Evolutionary conservation across 2,888 invertebrate species (phyloP), one percentile per base, ranked within the genome.

Genomic region (Glyphotaelius pellucidus): DNA sequence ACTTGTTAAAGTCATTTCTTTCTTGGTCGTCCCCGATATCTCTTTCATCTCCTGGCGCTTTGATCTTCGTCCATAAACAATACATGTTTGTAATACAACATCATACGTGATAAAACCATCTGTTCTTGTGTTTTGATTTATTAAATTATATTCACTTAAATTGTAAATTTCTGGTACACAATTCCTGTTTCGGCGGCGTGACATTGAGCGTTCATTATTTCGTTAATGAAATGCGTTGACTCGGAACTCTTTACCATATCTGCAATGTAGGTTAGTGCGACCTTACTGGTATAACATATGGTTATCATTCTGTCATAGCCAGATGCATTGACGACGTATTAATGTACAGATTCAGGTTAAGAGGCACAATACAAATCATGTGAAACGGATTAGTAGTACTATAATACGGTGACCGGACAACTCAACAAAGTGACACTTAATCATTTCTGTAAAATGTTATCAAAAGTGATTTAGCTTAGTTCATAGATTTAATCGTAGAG

Each of bases 201-300:
- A 83, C 83, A 83, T 83, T 83, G 83, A 83, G 25, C 35, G 35
- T n/a, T 35, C 32, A 83, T 38, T 35, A 83, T 83, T 83, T 38
- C n/a, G 83, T 83, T 83, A 35, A 83, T 83, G 83, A 83, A 83
- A 35, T 83, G 7, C 35, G 25, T 83, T 83, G 19, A 32, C 83
- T 83, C 35, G 83, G 35, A 83, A 83, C 25, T 35, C 25, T 30
- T 83, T 35, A 38, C 83, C 83, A 35, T 83, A 32, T 83, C n/a
- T 83, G 83, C 35, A 83, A 83, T 83, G 83, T 83, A 83, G 83
- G 83, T 83, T 83, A 83, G 32, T 38, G 83, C 35, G 83, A 32
- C 83, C 83, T 83, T 83, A 35, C 12, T n/a, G 67, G 67, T 35
- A 83, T 35, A 83, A 83, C 25, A 83, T 83, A 83, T 83, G 83